Conservation (phyloP, 1,140 invertebrate species). For the Eubasilissa regina region DNA sequence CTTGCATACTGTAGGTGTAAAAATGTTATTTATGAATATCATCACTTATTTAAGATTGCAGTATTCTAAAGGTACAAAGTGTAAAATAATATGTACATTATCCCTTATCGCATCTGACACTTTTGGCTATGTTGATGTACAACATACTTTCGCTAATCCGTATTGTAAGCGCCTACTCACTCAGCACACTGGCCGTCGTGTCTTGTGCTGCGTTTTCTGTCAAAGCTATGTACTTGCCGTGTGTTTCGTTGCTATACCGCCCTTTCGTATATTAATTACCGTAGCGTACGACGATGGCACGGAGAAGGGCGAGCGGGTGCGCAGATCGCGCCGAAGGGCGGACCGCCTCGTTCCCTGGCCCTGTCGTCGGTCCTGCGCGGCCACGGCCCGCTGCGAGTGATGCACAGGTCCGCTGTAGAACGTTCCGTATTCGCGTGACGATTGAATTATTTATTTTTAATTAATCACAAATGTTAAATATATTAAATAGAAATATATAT, state of each 20-base stretch:
- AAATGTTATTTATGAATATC: conserved; percentile 50
- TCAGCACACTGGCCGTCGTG: background rate
- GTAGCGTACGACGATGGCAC: conserved; percentile 1
- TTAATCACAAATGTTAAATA: background rate
- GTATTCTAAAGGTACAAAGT: conserved; percentile 60
- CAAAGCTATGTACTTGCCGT: conserved; percentile 46
- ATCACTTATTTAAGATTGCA: conserved; percentile 54
- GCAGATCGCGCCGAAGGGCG: background rate
- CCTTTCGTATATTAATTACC: conserved; percentile 14
- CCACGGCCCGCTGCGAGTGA: background rate
- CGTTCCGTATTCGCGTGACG: background rate
- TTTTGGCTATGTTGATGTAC: conserved; percentile 25
- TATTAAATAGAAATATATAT: background rate
- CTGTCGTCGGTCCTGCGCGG: too few relatives aligned
- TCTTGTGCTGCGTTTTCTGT: conserved; percentile 17
- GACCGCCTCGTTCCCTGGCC: background rate
- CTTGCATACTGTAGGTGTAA: conserved; percentile 46
- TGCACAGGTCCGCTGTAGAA: background rate
- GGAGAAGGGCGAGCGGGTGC: background rate
- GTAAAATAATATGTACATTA: conserved; percentile 50
- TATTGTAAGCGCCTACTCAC: conserved; percentile 21
- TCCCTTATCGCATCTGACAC: conserved; percentile 23
- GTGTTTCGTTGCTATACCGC: conserved; percentile 44
- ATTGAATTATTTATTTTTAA: background rate
- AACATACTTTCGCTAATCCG: conserved; percentile 12